These are phyloP conservation scores for Sturnira hondurensis DNA, from an alignment of 2,113 vertebrate species.

Conservation along the genomic window DNA sequence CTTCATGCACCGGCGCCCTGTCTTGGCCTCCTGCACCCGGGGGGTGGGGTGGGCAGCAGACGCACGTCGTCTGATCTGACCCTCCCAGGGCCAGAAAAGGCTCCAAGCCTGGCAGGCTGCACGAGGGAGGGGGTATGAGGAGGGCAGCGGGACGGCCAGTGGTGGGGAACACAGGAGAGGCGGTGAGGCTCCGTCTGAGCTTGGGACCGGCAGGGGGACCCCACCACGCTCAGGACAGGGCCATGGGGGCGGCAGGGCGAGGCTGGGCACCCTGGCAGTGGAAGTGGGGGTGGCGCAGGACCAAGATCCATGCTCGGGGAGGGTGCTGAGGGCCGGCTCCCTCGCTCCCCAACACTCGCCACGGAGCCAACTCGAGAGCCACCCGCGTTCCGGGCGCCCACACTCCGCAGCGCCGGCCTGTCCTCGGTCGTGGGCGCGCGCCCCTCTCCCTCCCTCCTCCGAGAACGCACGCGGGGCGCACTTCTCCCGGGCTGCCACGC, in stretches of 20 bases:
- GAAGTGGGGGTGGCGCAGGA: not conserved
- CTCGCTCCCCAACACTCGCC: not conserved
- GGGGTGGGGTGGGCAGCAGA: not conserved
- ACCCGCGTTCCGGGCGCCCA: not conserved
- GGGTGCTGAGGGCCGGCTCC: not conserved
- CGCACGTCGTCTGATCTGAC: not conserved
- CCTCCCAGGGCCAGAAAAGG: not conserved
- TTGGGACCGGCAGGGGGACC: not conserved
- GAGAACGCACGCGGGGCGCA: not conserved
- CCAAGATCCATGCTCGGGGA: not conserved
- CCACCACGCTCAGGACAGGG: not conserved
- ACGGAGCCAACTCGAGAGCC: not conserved
- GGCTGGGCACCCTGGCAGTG: not conserved
- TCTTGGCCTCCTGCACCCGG: not conserved
- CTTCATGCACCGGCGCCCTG: not conserved
- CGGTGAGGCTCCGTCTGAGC: rapidly evolving
- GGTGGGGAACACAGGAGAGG: not conserved
- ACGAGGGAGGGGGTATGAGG: not conserved
- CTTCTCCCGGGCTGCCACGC: not conserved
- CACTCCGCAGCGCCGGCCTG: not conserved
- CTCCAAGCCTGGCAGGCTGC: not conserved
- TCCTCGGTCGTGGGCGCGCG: not conserved
- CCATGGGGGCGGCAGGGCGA: not conserved
- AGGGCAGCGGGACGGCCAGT: constrained; percentile 34
- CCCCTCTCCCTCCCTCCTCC: not conserved